phyloP scores from a whole-genome alignment of 2,113 vertebrate genomes.

The Centropus bengalensis region DNA sequence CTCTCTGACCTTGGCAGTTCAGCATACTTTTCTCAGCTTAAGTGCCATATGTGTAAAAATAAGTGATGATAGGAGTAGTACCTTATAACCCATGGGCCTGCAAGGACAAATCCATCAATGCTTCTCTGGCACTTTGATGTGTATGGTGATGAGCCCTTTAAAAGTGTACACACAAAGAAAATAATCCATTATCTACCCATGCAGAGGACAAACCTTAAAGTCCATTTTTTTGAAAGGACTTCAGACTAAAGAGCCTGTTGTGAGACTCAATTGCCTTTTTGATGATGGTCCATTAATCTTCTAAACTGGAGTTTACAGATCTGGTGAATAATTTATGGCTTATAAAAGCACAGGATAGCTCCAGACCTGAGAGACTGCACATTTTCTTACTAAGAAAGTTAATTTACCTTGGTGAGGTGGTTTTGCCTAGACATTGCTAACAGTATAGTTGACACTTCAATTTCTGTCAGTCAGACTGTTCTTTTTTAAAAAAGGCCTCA shows the following conservation, averaged over 20 bases:
- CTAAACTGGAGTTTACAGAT: background rate
- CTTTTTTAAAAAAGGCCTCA: background rate
- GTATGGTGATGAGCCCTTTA: slow-evolving; percentile 4
- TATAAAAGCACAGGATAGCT: background rate
- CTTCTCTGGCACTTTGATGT: slow-evolving; percentile 8
- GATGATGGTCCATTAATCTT: slow-evolving; percentile 36
- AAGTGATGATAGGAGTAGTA: slow-evolving; percentile 16
- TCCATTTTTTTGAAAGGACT: background rate
- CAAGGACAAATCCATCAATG: slow-evolving; percentile 31
- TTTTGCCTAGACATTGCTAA: background rate
- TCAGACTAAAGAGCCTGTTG: slow-evolving; percentile 13
- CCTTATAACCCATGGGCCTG: slow-evolving; percentile 1
- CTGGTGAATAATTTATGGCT: slow-evolving; percentile 27
- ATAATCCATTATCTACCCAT: background rate
- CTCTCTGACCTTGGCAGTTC: slow-evolving; percentile 11
- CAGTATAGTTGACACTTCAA: background rate
- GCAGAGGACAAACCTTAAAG: background rate
- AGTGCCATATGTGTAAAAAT: slow-evolving; percentile 39
- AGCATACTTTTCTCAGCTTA: slow-evolving; percentile 26
- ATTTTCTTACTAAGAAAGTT: background rate
- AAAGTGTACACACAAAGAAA: background rate
- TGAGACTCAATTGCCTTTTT: background rate
- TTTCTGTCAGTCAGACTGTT: background rate
- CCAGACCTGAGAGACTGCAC: background rate
- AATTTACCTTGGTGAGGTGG: background rate